Conservation (phyloP, 1,140 invertebrate species). For the Archivesica marissinica region DNA sequence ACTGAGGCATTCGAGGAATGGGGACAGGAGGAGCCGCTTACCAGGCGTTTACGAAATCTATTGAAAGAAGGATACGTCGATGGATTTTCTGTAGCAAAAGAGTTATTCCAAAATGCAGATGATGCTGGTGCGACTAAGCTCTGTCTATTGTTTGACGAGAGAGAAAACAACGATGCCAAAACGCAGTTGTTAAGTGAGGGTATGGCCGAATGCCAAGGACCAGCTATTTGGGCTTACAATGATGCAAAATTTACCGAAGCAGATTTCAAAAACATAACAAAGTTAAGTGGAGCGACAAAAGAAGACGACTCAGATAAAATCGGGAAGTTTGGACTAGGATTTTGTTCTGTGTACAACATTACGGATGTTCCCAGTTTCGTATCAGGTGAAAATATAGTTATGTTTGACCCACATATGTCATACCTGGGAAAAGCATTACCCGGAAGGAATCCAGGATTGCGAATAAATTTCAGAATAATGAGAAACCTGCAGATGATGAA, state of each 20-base stretch:
- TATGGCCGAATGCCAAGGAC: constrained; percentile 78
- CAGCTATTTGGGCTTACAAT: constrained; percentile 79
- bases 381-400: constrained; percentile 75
- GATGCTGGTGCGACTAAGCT: constrained; percentile 84
- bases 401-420: constrained; percentile 81
- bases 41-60: constrained; percentile 68
- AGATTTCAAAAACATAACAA: constrained; percentile 78
- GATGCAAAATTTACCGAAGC: constrained; percentile 75
- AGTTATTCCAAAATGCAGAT: constrained; percentile 81
- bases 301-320: constrained; percentile 73
- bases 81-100: constrained; percentile 79
- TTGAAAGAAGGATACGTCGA: constrained; percentile 74
- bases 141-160: constrained; percentile 82
- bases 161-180: constrained; percentile 72
- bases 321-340: constrained; percentile 81
- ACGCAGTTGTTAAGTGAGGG: constrained; percentile 73
- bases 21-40: constrained; percentile 76
- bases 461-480: constrained; percentile 69
- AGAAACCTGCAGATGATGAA: constrained; percentile 67
- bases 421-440: constrained; percentile 71
- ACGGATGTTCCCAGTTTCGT: constrained; percentile 82
- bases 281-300: constrained; percentile 78
- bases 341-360: constrained; percentile 82
- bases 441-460: constrained; percentile 74
- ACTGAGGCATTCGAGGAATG: constrained; percentile 57